Percentiles rank a stretch among this genome's conserved stretches.
phyloP scores from a whole-genome alignment of 2,888 invertebrate species.

The Drosophila incognita region DNA sequence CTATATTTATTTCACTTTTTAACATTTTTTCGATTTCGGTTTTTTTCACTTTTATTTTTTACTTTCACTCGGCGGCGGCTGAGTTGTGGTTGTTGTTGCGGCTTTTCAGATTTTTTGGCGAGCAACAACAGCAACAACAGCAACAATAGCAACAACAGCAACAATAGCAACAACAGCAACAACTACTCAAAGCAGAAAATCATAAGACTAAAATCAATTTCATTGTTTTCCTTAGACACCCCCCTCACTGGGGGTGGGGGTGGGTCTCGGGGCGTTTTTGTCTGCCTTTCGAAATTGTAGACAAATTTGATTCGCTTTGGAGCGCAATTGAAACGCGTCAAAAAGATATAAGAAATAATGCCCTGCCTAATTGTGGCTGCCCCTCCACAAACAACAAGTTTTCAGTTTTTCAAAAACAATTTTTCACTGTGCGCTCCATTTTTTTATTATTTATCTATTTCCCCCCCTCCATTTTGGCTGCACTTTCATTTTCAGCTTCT shows the following conservation, averaged over 20 bases:
- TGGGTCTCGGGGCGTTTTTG: conserved; percentile 19
- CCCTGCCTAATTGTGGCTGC: conserved; percentile 38
- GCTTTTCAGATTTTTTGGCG: conserved; percentile 59
- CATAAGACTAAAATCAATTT: conserved; percentile 65
- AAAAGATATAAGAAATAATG: conserved; percentile 28
- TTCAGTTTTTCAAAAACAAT: conserved; percentile 17
- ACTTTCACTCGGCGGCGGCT: conserved; percentile 65
- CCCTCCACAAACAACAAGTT: conserved; percentile 5
- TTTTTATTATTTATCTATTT: conserved; percentile 7
- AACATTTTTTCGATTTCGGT: conserved; percentile 16
- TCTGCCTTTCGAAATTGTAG: conserved; percentile 71
- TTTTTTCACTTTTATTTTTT: conserved; percentile 46
- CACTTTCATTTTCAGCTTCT: conserved; percentile 73
- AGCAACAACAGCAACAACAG: conserved; percentile 25
- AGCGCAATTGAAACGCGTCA: conserved; percentile 70
- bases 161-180: background rate
- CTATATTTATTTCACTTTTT: conserved; percentile 72
- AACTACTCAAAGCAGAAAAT: conserved; percentile 18
- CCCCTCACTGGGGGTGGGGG: background rate
- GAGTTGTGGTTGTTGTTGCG: conserved; percentile 35
- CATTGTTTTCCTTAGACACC: conserved; percentile 53
- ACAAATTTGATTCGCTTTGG: conserved; percentile 71
- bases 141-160: conserved; percentile 4
- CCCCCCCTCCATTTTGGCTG: conserved; percentile 56
- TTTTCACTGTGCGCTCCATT: conserved; percentile 3